Conservation (phyloP, 2,797 vertebrate genomes). For the Cuniculus paca region DNA sequence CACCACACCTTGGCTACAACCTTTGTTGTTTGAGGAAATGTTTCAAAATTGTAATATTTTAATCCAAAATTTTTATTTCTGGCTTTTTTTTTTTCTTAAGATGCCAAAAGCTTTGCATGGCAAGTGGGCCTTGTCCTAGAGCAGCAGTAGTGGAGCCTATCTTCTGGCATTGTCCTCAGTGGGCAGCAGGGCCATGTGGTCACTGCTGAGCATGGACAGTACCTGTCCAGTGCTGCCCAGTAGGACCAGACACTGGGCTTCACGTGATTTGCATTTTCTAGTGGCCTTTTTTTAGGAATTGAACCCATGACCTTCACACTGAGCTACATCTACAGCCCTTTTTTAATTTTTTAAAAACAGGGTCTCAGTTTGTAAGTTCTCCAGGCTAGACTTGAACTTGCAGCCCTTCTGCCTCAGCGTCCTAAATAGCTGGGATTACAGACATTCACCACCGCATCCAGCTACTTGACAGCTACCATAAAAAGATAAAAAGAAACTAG, state of each 20-base stretch:
- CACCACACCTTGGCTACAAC: not conserved
- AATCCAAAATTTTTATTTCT: not conserved
- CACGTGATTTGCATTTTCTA: not conserved
- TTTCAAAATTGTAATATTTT: not conserved
- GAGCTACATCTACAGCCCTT: not conserved
- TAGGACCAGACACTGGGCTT: not conserved
- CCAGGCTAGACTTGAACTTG: not conserved
- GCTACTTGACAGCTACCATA: not conserved
- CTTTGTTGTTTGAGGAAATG: not conserved
- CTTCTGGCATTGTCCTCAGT: not conserved
- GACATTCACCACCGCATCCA: not conserved
- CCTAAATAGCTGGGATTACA: not conserved
- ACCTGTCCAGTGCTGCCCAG: rapidly evolving
- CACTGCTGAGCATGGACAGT: not conserved
- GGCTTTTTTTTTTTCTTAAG: not conserved
- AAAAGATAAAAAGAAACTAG: not conserved
- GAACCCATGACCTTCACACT: too few relatives aligned
- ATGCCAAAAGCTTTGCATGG: not conserved
- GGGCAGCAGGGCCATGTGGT: not conserved
- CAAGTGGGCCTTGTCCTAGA: too few relatives aligned
- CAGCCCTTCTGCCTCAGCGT: not conserved
- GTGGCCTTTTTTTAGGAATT: not conserved
- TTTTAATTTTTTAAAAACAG: not conserved
- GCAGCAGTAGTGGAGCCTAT: too few relatives aligned
- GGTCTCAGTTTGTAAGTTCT: not conserved